A percentile compares a stretch with the other conserved stretches of the same genome.
Evolutionary conservation across 1,140 invertebrate species (phyloP).

Genomic region (Melitaea cinxia): DNA sequence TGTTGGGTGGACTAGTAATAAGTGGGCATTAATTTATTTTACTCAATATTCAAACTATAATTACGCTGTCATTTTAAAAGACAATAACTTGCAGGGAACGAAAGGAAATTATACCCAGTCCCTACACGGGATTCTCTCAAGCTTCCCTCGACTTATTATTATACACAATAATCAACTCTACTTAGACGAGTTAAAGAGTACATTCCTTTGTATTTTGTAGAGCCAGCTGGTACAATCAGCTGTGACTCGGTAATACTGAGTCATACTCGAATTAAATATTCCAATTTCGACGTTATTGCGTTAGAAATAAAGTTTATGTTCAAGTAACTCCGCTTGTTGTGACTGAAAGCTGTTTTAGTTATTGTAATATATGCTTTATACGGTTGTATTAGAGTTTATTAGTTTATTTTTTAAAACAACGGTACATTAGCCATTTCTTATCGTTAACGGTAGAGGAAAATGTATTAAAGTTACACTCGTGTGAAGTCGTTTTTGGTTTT

Average conservation of each 20-base stretch:
- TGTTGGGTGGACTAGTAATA: too few relatives aligned
- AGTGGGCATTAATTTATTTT: too few relatives aligned
- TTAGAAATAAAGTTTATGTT: constrained; percentile 1
- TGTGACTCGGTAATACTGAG: constrained; percentile 17
- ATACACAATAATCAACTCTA: constrained; percentile 7
- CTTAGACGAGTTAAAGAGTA: not conserved
- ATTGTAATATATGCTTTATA: constrained; percentile 1
- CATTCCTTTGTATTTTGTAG: not conserved
- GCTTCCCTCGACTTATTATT: not conserved
- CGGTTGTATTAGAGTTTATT: not conserved
- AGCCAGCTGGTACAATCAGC: constrained; percentile 29
- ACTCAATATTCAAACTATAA: not conserved
- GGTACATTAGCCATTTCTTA: constrained; percentile 24
- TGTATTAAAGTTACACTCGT: not conserved
- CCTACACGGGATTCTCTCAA: constrained; percentile 11
- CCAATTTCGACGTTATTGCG: not conserved
- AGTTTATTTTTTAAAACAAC: constrained; percentile 4
- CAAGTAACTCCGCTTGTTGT: not conserved
- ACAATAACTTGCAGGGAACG: not conserved
- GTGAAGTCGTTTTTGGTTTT: not conserved
- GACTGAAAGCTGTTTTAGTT: not conserved
- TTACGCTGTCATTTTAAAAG: not conserved
- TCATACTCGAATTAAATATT: constrained; percentile 14
- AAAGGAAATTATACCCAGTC: constrained; percentile 13
- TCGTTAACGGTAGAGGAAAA: constrained; percentile 24